Evolutionary conservation across 2,113 vertebrate genomes (phyloP).

Genomic region (Tinamus guttatus): DNA sequence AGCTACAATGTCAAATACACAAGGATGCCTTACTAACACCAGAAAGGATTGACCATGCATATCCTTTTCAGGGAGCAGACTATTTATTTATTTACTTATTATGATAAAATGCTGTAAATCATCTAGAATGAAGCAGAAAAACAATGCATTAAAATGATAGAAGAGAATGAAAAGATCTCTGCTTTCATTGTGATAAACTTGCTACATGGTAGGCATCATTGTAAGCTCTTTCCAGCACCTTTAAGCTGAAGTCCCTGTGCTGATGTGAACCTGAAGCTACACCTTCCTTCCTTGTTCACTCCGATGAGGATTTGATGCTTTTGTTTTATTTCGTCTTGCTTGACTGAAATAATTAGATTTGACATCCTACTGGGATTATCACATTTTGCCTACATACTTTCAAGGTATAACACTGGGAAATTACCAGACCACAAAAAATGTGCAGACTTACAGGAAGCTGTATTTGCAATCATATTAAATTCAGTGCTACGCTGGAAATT

Average conservation of each 20-base stretch:
- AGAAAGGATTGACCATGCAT: neutral
- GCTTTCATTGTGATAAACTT: neutral
- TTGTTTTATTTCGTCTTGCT: conserved; percentile 27
- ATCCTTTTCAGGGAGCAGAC: neutral
- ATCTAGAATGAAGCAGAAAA: neutral
- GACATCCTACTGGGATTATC: neutral
- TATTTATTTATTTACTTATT: neutral
- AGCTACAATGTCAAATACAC: neutral
- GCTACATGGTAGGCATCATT: neutral
- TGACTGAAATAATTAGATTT: conserved; percentile 50
- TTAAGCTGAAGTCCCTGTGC: neutral
- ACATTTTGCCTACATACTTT: neutral
- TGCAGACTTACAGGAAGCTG: conserved; percentile 9
- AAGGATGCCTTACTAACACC: neutral
- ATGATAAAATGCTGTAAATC: neutral
- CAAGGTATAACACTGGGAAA: conserved; percentile 14
- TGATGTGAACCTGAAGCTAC: neutral
- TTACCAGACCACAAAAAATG: conserved; percentile 33
- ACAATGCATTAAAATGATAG: neutral
- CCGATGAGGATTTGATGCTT: neutral
- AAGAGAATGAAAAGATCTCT: neutral
- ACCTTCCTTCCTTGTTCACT: neutral
- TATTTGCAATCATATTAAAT: conserved; percentile 44
- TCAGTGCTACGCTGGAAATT: conserved; percentile 23
- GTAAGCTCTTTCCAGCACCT: neutral